These are phyloP conservation scores for Xylota segnis DNA, from an alignment of 2,888 invertebrate species.

Conservation along the genomic window DNA sequence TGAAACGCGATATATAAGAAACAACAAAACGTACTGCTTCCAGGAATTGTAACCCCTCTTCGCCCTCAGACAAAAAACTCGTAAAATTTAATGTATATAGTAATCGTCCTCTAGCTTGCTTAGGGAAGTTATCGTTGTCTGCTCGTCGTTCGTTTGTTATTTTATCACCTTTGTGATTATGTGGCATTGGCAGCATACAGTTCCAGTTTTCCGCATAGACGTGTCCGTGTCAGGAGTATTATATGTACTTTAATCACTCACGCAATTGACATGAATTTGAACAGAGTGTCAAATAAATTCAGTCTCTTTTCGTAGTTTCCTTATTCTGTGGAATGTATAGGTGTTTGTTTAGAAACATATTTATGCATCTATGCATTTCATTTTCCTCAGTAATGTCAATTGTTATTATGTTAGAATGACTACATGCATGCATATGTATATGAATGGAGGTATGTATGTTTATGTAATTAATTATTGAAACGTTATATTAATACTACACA, in stretches of 20 bases:
- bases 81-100: slow-evolving; percentile 60
- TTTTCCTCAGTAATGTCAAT: too few relatives aligned
- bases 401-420: too few relatives aligned
- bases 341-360: too few relatives aligned
- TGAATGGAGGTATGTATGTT: too few relatives aligned
- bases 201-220: slow-evolving; percentile 16
- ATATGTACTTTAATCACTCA: slow-evolving; percentile 37
- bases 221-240: slow-evolving; percentile 24
- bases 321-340: not conserved
- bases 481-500: too few relatives aligned
- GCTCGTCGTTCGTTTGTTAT: slow-evolving; percentile 43
- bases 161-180: slow-evolving; percentile 50
- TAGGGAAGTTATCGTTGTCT: slow-evolving; percentile 10
- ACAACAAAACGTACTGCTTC: slow-evolving; percentile 50
- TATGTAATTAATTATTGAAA: too few relatives aligned
- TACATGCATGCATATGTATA: too few relatives aligned
- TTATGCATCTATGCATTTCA: too few relatives aligned
- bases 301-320: not conserved
- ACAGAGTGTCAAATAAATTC: slow-evolving; percentile 36
- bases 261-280: slow-evolving; percentile 48
- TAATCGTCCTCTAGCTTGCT: slow-evolving; percentile 44
- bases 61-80: slow-evolving; percentile 22
- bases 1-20: slow-evolving; percentile 39
- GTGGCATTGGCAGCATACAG: slow-evolving; percentile 21
- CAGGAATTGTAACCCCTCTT: slow-evolving; percentile 36